These are phyloP conservation scores for Pteropus alecto DNA, from an alignment of 2,113 vertebrate genomes.

Conservation along the genomic window DNA sequence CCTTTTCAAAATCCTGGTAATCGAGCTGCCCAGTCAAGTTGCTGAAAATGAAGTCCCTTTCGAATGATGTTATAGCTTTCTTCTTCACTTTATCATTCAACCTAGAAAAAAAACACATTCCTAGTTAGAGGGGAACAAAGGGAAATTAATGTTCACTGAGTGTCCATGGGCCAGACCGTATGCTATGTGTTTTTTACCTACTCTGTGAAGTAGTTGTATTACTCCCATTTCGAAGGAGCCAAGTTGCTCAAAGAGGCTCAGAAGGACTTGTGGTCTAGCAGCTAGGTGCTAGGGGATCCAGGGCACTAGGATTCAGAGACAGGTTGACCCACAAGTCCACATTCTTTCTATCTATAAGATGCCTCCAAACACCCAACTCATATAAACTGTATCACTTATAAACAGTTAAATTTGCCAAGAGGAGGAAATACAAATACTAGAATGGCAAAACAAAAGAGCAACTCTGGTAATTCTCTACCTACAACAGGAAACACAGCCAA, in stretches of 20 bases:
- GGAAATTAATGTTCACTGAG: neutral
- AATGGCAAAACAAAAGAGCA: neutral
- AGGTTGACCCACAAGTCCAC: neutral
- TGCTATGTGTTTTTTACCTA: neutral
- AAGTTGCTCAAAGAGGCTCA: neutral
- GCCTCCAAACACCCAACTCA: neutral
- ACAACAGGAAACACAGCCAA: neutral
- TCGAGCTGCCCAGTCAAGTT: conserved; percentile 89
- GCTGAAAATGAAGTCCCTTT: conserved; percentile 92
- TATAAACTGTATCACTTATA: neutral
- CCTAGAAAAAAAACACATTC: conserved; percentile 77
- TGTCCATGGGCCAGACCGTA: neutral
- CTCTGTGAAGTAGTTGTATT: neutral
- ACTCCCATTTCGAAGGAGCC: neutral
- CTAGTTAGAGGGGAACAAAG: conserved; percentile 9
- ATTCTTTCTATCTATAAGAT: neutral
- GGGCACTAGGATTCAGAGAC: neutral
- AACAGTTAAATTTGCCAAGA: neutral
- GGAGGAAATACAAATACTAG: neutral
- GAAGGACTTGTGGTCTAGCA: neutral
- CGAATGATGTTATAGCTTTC: conserved; percentile 90
- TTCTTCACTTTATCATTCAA: conserved; percentile 95
- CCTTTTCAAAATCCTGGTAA: conserved; percentile 91
- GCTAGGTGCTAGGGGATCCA: neutral
- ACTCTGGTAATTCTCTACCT: neutral